These are phyloP conservation scores for Liodrosophila aerea DNA, from an alignment of 2,888 invertebrate genomes.

Conservation along the genomic window DNA sequence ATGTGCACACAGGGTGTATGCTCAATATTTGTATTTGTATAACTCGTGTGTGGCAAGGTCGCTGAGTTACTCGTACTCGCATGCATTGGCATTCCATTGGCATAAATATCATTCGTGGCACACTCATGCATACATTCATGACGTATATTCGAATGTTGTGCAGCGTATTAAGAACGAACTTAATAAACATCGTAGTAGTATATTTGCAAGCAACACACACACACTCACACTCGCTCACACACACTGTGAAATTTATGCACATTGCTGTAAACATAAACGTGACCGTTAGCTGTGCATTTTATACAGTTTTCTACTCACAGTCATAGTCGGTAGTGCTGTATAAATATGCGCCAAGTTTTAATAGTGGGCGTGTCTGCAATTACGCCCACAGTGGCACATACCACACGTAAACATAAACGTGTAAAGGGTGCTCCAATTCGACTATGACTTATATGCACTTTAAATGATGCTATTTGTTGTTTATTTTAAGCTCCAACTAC, in stretches of 20 bases:
- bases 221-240: slow-evolving; percentile 1
- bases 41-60: slow-evolving; percentile 35
- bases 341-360: slow-evolving; percentile 64
- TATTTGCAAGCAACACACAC: slow-evolving; percentile 25
- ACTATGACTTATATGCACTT: neutral
- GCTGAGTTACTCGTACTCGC: slow-evolving; percentile 13
- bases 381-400: slow-evolving; percentile 48
- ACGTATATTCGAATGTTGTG: slow-evolving; percentile 2
- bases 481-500: neutral
- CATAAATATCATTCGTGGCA: slow-evolving; percentile 49
- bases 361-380: slow-evolving; percentile 54
- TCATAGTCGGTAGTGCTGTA: slow-evolving; percentile 45
- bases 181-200: slow-evolving; percentile 63
- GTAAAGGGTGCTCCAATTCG: slow-evolving; percentile 30
- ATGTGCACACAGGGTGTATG: slow-evolving; percentile 38
- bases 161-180: slow-evolving; percentile 59
- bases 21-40: slow-evolving; percentile 35
- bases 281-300: slow-evolving; percentile 63
- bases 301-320: slow-evolving; percentile 40
- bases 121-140: neutral
- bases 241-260: slow-evolving; percentile 57
- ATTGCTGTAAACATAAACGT: slow-evolving; percentile 62
- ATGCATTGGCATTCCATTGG: slow-evolving; percentile 61
- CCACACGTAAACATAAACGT: slow-evolving; percentile 25
- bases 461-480: neutral